phyloP scores from a whole-genome alignment of 2,888 invertebrate genomes.

The Oconnorella tubifera region DNA sequence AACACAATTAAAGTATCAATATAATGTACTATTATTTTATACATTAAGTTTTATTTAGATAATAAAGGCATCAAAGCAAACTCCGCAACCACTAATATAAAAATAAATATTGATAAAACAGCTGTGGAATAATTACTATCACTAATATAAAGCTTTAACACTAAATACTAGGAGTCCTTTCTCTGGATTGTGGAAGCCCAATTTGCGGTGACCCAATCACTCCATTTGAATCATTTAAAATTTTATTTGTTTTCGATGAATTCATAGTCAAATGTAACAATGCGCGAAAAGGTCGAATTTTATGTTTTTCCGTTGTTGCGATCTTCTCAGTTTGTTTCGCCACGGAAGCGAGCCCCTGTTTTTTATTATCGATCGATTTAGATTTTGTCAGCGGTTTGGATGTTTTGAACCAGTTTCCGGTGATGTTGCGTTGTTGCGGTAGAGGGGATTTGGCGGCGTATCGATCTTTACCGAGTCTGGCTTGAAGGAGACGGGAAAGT shows the following conservation, averaged over 20 bases:
- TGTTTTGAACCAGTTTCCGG: background rate
- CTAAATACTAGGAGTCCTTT: background rate
- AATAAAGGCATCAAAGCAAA: no score
- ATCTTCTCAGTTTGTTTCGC: background rate
- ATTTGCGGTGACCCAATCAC: background rate
- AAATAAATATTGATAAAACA: no score
- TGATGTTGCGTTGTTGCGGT: background rate
- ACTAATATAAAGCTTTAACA: no score
- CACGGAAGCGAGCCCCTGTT: slow-evolving; percentile 8
- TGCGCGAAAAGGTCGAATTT: background rate
- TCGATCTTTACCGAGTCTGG: background rate
- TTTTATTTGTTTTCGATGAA: background rate
- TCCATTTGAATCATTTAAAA: background rate
- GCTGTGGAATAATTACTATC: no score
- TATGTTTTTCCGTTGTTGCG: background rate
- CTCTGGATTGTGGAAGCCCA: background rate
- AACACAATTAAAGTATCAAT: no score
- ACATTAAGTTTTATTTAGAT: no score
- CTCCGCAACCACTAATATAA: no score
- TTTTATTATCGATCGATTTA: background rate
- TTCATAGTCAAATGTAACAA: background rate
- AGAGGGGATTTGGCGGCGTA: slow-evolving; percentile 5
- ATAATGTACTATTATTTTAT: no score
- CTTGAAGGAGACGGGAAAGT: slow-evolving; percentile 11
- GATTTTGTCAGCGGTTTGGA: background rate